Evolutionary conservation across 2,888 invertebrate species (phyloP).

Genomic region (Drosophila diplacantha): DNA sequence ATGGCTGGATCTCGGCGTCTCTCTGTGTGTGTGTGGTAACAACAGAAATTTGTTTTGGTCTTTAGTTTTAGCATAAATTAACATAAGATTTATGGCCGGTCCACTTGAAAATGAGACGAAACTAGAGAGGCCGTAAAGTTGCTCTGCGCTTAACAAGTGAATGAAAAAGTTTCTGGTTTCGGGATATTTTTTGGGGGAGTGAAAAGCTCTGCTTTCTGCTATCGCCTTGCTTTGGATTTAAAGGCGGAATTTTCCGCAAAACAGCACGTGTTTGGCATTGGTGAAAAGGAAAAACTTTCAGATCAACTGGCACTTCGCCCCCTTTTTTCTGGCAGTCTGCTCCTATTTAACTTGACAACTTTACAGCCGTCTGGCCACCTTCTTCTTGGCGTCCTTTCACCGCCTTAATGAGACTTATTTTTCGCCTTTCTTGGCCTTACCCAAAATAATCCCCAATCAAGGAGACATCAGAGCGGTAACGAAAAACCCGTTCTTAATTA

Average conservation of each 20-base stretch:
- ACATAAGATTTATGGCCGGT: conserved; percentile 67
- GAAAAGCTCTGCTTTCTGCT: conserved; percentile 3
- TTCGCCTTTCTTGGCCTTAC: conserved; percentile 38
- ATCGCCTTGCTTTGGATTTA: conserved; percentile 21
- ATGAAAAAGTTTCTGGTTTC: conserved; percentile 44
- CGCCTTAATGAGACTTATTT: conserved; percentile 47
- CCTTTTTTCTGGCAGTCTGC: conserved; percentile 18
- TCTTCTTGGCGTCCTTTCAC: conserved; percentile 11
- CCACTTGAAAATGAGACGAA: conserved; percentile 66
- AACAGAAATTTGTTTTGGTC: conserved; percentile 68
- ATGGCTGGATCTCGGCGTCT: conserved; percentile 11
- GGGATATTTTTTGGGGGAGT: conserved; percentile 22
- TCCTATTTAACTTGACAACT: conserved; percentile 62
- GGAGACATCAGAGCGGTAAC: conserved; percentile 45
- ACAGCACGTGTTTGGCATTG: conserved; percentile 48
- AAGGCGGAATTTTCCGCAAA: conserved; percentile 33
- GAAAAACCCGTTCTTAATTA: conserved; percentile 66
- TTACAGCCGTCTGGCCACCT: conserved; percentile 52
- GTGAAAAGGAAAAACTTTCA: conserved; percentile 38
- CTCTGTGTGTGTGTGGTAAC: conserved; percentile 21
- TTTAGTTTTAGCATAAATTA: conserved; percentile 72
- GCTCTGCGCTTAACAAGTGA: conserved; percentile 57
- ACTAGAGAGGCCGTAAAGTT: conserved; percentile 37
- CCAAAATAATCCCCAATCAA: conserved; percentile 37
- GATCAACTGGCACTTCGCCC: conserved; percentile 36